phyloP scores from a whole-genome alignment of 2,797 vertebrate species.

The Pteronotus mesoamericanus region DNA sequence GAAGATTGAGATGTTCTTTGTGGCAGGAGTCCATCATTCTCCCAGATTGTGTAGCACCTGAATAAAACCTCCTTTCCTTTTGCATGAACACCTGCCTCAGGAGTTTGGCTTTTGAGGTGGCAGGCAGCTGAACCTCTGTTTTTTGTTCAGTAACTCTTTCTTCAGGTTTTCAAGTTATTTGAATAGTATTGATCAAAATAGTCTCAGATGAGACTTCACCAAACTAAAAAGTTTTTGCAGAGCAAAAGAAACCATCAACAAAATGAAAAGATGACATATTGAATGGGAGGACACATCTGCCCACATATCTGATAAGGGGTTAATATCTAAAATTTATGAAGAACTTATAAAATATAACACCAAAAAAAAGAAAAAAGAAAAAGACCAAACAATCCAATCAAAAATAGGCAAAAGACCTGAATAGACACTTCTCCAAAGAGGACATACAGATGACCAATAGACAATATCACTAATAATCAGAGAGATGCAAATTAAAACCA shows the following conservation, averaged over 20 bases:
- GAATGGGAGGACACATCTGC: background rate
- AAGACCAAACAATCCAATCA: background rate
- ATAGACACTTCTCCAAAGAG: background rate
- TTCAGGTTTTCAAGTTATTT: constrained; percentile 6
- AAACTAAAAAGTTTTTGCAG: background rate
- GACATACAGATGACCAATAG: background rate
- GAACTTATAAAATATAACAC: background rate
- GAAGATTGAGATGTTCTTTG: background rate
- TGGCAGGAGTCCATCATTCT: background rate
- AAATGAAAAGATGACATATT: background rate
- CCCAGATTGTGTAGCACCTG: background rate
- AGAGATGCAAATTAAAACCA: background rate
- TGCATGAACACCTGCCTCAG: background rate
- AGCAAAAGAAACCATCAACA: background rate
- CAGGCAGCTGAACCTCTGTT: background rate
- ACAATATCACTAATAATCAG: background rate
- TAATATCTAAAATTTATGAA: background rate
- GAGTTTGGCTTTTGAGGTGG: background rate
- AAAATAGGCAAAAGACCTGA: background rate
- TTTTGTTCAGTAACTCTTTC: background rate
- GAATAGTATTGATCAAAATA: background rate
- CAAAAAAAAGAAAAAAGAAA: too few species aligned
- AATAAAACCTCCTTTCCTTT: background rate
- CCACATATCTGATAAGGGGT: background rate
- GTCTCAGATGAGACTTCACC: background rate